Evolutionary conservation across 2,888 invertebrate species (phyloP).

Genomic region (Spilosoma lubricipeda): DNA sequence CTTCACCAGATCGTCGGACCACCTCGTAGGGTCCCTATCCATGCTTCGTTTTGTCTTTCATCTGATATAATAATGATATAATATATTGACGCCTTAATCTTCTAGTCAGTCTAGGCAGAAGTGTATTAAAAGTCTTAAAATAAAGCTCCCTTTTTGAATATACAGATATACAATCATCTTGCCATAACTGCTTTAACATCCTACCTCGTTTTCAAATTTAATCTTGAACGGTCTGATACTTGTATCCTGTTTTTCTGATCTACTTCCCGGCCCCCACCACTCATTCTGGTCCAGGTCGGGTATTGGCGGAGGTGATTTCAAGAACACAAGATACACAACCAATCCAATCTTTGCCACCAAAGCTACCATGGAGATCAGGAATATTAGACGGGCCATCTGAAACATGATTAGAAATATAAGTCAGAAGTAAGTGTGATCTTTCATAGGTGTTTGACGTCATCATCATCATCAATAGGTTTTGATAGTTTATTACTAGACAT

Average conservation of each 20-base stretch:
- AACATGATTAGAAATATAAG: background rate
- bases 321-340: conserved; percentile 36
- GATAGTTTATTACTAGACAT: too few relatives aligned
- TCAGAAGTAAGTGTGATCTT: background rate
- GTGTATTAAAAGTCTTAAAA: too few relatives aligned
- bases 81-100: too few relatives aligned
- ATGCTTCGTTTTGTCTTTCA: too few relatives aligned
- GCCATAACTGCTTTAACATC: background rate
- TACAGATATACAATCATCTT: too few relatives aligned
- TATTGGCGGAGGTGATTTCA: conserved; percentile 35
- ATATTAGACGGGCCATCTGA: conserved; percentile 45
- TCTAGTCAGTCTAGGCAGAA: too few relatives aligned
- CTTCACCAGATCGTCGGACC: too few relatives aligned
- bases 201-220: conserved; percentile 55
- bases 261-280: conserved; percentile 83
- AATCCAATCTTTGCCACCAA: conserved; percentile 16
- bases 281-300: conserved; percentile 66
- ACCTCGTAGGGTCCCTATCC: too few relatives aligned
- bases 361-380: conserved; percentile 33
- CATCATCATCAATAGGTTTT: too few relatives aligned
- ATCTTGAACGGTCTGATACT: conserved; percentile 86
- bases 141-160: too few relatives aligned
- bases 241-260: conserved; percentile 73
- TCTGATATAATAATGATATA: too few relatives aligned
- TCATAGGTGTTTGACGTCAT: background rate